These are phyloP conservation scores for Brachynemurus nebulosus DNA, from an alignment of 2,888 invertebrate species.

Conservation along the genomic window DNA sequence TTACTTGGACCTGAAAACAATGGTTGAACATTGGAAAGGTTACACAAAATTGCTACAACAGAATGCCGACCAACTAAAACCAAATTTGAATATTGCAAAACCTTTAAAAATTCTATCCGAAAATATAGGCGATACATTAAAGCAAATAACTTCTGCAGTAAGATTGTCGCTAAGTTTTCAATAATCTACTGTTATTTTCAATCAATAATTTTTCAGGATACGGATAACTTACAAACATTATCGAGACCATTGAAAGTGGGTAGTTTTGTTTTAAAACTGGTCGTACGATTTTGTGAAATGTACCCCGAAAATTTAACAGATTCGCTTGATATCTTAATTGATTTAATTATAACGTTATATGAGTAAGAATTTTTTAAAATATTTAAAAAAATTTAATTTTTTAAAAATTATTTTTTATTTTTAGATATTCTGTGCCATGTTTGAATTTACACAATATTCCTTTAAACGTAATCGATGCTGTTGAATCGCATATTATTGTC, in stretches of 20 bases:
- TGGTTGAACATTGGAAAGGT: constrained; percentile 42
- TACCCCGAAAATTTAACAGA: neutral
- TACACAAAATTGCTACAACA: constrained; percentile 35
- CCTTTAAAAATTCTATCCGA: neutral
- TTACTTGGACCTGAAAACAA: constrained; percentile 36
- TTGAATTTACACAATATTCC: constrained; percentile 12
- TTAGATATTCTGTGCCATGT: constrained; percentile 13
- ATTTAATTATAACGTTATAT: neutral
- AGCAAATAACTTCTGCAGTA: neutral
- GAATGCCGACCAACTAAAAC: constrained; percentile 24
- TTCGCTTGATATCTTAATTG: neutral
- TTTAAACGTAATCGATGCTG: constrained; percentile 15
- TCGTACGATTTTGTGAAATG: neutral
- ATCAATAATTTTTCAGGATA: neutral
- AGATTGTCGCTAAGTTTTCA: too few species aligned
- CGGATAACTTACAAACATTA: neutral
- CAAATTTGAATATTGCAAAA: neutral
- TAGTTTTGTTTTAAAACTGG: neutral
- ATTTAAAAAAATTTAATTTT: neutral
- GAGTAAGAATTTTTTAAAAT: neutral
- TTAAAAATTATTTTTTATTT: constrained; percentile 7
- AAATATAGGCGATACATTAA: neutral
- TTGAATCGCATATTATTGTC: constrained; percentile 17
- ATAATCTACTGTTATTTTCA: too few species aligned
- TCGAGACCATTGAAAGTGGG: neutral